Percentiles rank a stretch among this genome's conserved stretches.
Evolutionary conservation across 2,888 invertebrate species (phyloP).

Genomic region (Temnothorax ravouxi): DNA sequence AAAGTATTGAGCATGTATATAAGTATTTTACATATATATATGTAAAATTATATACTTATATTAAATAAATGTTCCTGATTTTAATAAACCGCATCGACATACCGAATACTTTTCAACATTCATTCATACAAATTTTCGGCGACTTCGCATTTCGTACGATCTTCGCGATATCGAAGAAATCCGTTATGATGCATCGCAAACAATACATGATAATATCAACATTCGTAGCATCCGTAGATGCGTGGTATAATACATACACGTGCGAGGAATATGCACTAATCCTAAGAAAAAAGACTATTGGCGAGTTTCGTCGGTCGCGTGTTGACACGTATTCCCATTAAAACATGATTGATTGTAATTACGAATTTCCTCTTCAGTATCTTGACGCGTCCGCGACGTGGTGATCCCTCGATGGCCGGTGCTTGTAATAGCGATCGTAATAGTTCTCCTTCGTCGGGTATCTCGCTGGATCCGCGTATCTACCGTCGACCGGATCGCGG

Average conservation of each 20-base stretch:
- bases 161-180: not conserved
- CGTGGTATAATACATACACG: conserved; percentile 39
- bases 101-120: not conserved
- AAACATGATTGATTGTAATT: conserved; percentile 66
- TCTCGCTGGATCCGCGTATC: conserved; percentile 76
- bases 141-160: not conserved
- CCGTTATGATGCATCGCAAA: not conserved
- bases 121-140: conserved; percentile 18
- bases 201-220: not conserved
- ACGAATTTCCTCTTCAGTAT: conserved; percentile 80
- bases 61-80: conserved; percentile 1
- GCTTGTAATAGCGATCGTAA: conserved; percentile 85
- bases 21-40: not conserved
- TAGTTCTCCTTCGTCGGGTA: conserved; percentile 83
- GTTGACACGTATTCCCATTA: conserved; percentile 69
- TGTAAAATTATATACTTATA: not conserved
- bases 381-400: conserved; percentile 83
- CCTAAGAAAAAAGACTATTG: not conserved
- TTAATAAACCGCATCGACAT: not conserved
- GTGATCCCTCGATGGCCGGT: conserved; percentile 84
- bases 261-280: conserved; percentile 30
- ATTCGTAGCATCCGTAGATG: not conserved
- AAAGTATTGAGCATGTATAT: no score
- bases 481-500: conserved; percentile 76
- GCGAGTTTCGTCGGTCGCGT: not conserved